Evolutionary conservation across 2,888 invertebrate genomes (phyloP).

Genomic region (Epistrophe grossulariae): DNA sequence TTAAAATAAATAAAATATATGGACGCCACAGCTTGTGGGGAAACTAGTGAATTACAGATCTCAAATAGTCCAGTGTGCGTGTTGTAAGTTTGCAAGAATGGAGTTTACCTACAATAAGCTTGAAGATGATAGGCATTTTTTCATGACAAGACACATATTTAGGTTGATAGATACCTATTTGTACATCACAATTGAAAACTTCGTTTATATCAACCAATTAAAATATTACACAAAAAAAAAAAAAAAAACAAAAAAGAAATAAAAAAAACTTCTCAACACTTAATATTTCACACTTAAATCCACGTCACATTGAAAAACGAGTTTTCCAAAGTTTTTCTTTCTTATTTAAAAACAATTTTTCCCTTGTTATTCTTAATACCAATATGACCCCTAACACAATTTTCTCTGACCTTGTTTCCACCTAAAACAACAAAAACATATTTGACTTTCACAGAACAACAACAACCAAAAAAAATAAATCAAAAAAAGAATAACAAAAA

Average conservation of each 20-base stretch:
- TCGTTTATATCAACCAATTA: no score
- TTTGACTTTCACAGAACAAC: conserved; percentile 8
- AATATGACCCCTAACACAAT: not conserved
- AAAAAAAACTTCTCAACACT: not conserved
- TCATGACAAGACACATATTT: no score
- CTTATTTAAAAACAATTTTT: not conserved
- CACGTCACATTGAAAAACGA: not conserved
- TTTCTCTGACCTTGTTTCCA: conserved; percentile 20
- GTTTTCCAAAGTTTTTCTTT: conserved; percentile 1
- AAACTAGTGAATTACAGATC: no score
- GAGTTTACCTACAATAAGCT: no score
- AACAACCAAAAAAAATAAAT: conserved; percentile 17
- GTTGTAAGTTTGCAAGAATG: no score
- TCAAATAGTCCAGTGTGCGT: no score
- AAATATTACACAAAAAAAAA: not conserved
- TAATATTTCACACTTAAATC: not conserved
- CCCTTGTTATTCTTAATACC: not conserved
- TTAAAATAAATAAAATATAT: no score
- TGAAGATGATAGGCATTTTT: no score
- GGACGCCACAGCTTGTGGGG: no score
- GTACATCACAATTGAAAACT: no score
- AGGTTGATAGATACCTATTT: no score
- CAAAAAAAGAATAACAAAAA: conserved; percentile 53
- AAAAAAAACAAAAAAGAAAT: no score
- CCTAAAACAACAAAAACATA: not conserved